Base-by-base conservation (phyloP, 2,888 invertebrate species). In the Sturmia bella region DNA sequence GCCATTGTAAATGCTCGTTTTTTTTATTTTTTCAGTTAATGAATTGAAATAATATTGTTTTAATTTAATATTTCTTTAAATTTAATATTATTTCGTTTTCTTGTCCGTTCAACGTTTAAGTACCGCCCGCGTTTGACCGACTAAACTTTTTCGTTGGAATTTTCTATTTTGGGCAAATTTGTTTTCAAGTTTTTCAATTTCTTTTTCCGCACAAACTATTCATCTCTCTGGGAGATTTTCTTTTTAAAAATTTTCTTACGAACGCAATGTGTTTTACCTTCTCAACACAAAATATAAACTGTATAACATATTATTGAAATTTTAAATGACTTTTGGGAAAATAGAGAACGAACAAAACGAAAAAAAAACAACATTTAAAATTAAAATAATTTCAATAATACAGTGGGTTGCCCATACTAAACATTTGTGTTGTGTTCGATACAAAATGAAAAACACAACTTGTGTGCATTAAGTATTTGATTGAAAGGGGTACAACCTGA, bases 1-100 rank as follows among this genome's bases (percentile, higher is more conserved):
- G 96, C 97, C 97, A 97, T 97, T 92, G 90, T 90, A 75, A 48
- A 43, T 57, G 50, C n/a, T 66, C 56, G 19, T 45, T 50, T 17
- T 17, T 63, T 56, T 63, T 39, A 48, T 37, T 15, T 15, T 27
- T 68, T 48, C 52, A 19, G 11, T 61, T 52, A 56, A 32, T 32
- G 9, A 27, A 32, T 32, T 32, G 9, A 32, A 45, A 59, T 37
- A 59, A 52, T 13, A 21, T 45, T 39, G n/a, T 57, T 48, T 13
- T 39, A 19, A 15, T 52, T 13, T 11, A 24, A n/a, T 50, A 21
- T 66, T 52, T 15, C 3, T 50, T 2, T 52, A 19, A 37, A 13
- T 9, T 37, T 56, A 37, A 21, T 11, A 52, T 4, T 57, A 43
- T 72, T 76, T 50, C 69, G 69, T 63, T 70, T 77, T 66, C 48